These are phyloP conservation scores for Hylomyscus alleni DNA, from an alignment of 2,797 vertebrate genomes.

Conservation along the genomic window DNA sequence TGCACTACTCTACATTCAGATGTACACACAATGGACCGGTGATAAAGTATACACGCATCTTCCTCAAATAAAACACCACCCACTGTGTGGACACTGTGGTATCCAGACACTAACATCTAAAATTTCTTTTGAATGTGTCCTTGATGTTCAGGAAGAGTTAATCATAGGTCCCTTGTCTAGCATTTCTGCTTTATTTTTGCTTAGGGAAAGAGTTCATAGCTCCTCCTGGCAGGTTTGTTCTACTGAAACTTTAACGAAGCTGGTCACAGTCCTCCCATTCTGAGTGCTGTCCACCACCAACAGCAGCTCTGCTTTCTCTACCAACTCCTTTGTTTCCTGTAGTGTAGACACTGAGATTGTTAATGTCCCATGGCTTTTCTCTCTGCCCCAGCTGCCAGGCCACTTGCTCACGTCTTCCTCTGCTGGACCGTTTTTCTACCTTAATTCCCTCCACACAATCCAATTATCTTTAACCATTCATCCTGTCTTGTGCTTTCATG, in stretches of 20 bases:
- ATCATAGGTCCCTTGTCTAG: background rate
- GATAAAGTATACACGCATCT: conserved; percentile 27
- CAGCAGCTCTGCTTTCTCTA: conserved; percentile 55
- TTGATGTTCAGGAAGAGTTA: conserved; percentile 29
- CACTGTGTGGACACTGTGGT: background rate
- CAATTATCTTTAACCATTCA: conserved; percentile 7
- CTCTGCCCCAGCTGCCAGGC: conserved; percentile 6
- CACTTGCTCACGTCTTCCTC: background rate
- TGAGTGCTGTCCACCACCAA: background rate
- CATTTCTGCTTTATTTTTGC: conserved; percentile 49
- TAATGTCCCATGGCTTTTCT: background rate
- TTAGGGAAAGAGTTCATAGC: conserved; percentile 36
- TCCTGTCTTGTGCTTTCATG: background rate
- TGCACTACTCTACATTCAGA: background rate
- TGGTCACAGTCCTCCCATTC: conserved; percentile 56
- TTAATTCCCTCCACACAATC: background rate
- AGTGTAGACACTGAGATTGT: conserved; percentile 2
- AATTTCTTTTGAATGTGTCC: background rate
- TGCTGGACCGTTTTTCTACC: conserved; percentile 35
- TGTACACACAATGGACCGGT: conserved; percentile 22
- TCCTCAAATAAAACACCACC: conserved; percentile 55
- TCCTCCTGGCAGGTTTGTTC: background rate
- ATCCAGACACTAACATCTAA: conserved; percentile 8
- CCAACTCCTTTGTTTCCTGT: conserved; percentile 55
- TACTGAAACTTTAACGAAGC: conserved; percentile 34